Evolutionary conservation across 2,113 vertebrate genomes (phyloP).

Genomic region (Bucco capensis): DNA sequence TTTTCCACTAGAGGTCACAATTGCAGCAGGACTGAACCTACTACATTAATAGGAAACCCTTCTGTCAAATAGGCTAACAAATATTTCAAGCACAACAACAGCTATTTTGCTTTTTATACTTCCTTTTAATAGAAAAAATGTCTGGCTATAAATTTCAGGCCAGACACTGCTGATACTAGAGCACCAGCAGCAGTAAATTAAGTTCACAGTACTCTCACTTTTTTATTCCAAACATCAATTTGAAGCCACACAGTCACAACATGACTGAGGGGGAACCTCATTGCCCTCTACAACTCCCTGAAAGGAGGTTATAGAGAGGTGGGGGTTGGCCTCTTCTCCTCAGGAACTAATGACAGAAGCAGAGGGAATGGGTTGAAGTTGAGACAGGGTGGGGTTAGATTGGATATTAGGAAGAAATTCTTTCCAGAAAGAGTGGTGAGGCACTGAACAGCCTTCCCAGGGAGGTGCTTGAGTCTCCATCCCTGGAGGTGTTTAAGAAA

Average conservation of each 20-base stretch:
- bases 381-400: no score
- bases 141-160: not conserved
- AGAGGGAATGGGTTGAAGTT: no score
- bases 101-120: not conserved
- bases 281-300: no score
- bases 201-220: not conserved
- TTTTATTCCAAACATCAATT: not conserved
- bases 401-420: no score
- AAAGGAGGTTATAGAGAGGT: no score
- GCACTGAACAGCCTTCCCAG: no score
- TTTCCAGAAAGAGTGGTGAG: no score
- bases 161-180: not conserved
- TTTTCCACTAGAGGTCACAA: slow-evolving; percentile 72
- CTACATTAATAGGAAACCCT: not conserved
- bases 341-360: no score
- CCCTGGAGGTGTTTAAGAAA: no score
- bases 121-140: not conserved
- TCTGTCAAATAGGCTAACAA: not conserved
- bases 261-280: no score
- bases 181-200: not conserved
- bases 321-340: no score
- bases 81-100: not conserved
- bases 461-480: no score
- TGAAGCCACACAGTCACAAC: not conserved
- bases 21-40: slow-evolving; percentile 17